A percentile compares a stretch with the other conserved stretches of the same genome.
phyloP scores from a whole-genome alignment of 1,140 invertebrate species.

The Harlomillsia oculata region DNA sequence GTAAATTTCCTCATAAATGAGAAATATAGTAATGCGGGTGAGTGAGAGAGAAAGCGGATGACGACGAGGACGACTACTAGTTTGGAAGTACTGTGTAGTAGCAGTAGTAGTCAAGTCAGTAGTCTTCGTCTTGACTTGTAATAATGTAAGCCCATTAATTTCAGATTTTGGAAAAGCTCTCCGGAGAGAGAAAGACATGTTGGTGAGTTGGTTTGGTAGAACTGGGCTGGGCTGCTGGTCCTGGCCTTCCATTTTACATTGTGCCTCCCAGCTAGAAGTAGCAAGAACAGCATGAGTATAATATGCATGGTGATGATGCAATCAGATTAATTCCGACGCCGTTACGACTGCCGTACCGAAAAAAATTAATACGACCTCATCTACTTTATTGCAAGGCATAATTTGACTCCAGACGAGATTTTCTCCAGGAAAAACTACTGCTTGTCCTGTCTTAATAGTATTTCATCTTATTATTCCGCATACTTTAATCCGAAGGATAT shows the following conservation, averaged over 20 bases:
- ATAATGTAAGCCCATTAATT: slow-evolving; percentile 29
- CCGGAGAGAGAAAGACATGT: background rate
- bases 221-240: background rate
- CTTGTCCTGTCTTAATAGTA: too few species aligned
- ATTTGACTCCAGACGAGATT: background rate
- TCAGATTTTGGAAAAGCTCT: slow-evolving; percentile 18
- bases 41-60: too few species aligned
- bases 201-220: background rate
- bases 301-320: slow-evolving; percentile 6
- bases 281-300: slow-evolving; percentile 1
- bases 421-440: too few species aligned
- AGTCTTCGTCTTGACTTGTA: slow-evolving; percentile 11
- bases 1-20: too few species aligned
- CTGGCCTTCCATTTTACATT: background rate
- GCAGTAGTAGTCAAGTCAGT: background rate
- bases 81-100: too few species aligned
- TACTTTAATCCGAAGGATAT: slow-evolving; percentile 25
- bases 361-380: slow-evolving; percentile 26
- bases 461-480: too few species aligned
- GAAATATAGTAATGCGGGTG: too few species aligned
- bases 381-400: slow-evolving; percentile 20
- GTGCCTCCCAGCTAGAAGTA: too few species aligned
- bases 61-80: background rate
- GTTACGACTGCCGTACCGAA: too few species aligned
- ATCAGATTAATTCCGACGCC: slow-evolving; percentile 22